phyloP scores from a whole-genome alignment of 2,888 invertebrate species.

The Polia nebulosa region DNA sequence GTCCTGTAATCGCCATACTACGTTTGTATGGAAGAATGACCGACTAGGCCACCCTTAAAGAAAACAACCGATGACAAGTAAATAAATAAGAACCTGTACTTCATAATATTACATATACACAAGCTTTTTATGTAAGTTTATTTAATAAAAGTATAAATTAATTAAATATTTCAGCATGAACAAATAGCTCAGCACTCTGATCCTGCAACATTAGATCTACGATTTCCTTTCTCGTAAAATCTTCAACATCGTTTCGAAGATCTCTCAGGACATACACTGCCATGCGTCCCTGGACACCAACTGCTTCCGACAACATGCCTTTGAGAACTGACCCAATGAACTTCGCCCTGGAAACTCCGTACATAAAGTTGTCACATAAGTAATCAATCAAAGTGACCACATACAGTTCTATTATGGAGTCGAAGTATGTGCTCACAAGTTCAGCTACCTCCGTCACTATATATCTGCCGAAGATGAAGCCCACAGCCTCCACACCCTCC shows the following conservation, averaged over 20 bases:
- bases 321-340: slow-evolving; percentile 40
- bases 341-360: slow-evolving; percentile 11
- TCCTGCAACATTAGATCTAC: slow-evolving; percentile 22
- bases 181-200: slow-evolving; percentile 21
- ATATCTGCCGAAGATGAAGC: slow-evolving; percentile 73
- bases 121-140: too few relatives aligned
- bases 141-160: slow-evolving; percentile 57
- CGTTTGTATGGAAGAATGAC: too few relatives aligned
- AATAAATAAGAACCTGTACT: too few relatives aligned
- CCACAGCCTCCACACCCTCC: slow-evolving; percentile 73
- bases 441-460: slow-evolving; percentile 72
- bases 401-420: slow-evolving; percentile 74
- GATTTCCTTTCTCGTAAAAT: slow-evolving; percentile 23
- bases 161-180: slow-evolving; percentile 5
- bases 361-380: slow-evolving; percentile 46
- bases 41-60: too few relatives aligned
- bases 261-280: slow-evolving; percentile 43
- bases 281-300: slow-evolving; percentile 47
- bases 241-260: neutral
- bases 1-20: too few relatives aligned
- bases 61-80: too few relatives aligned
- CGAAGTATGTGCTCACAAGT: slow-evolving; percentile 71
- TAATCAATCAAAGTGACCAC: slow-evolving; percentile 61
- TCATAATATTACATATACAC: too few relatives aligned
- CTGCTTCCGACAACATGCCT: slow-evolving; percentile 43